Conservation (phyloP, 2,888 invertebrate genomes). For the Epsilonema sp. region DNA sequence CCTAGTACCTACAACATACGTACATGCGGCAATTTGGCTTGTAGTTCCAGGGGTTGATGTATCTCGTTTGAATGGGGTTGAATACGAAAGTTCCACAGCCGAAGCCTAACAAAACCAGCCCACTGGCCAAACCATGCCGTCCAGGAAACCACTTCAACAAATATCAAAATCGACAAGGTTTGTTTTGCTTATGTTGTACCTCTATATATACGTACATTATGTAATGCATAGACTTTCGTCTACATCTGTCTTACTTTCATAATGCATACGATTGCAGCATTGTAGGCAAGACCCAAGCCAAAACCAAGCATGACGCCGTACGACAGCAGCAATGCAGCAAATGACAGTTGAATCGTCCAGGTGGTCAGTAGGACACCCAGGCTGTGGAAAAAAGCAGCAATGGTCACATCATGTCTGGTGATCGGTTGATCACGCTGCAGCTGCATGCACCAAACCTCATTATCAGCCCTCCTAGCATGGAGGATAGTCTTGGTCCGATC, state of each 20-base stretch:
- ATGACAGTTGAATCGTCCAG: background rate
- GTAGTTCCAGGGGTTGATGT: constrained; percentile 17
- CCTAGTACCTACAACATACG: too few species aligned
- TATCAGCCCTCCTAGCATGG: background rate
- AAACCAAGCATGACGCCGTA: background rate
- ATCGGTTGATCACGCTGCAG: too few species aligned
- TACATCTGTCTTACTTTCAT: too few species aligned
- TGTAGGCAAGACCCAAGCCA: background rate
- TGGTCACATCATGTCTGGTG: too few species aligned
- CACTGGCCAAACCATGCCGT: constrained; percentile 28
- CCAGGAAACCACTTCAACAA: constrained; percentile 24
- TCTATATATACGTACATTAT: too few species aligned
- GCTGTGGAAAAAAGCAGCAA: background rate
- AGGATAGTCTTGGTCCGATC: background rate
- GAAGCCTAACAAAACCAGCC: constrained; percentile 31
- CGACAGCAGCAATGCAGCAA: background rate
- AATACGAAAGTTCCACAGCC: constrained; percentile 31
- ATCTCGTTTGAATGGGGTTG: constrained; percentile 27
- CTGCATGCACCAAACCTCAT: background rate
- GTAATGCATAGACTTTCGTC: too few species aligned
- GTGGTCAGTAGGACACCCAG: background rate
- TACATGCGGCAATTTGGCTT: too few species aligned
- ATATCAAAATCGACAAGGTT: too few species aligned
- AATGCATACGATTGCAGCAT: background rate
- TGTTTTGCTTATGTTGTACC: too few species aligned